A percentile compares a stretch with the other conserved stretches of the same genome.
Conservation (phyloP, 2,797 vertebrate genomes). For the Manis crassicaudata region DNA sequence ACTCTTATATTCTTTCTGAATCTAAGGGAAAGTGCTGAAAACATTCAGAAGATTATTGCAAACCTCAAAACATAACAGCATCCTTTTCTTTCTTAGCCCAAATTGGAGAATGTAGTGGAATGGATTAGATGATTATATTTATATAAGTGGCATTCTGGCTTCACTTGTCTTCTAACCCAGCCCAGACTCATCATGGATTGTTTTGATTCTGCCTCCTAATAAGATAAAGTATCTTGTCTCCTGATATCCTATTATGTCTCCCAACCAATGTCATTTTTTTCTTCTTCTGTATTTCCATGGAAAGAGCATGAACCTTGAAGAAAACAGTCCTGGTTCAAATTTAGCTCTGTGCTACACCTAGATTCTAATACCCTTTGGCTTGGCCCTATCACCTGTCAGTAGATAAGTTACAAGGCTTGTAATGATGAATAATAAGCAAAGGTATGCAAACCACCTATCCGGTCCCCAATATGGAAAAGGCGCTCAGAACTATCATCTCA, state of each 20-base stretch:
- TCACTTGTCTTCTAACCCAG: background rate
- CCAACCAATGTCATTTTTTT: background rate
- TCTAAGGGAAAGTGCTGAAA: background rate
- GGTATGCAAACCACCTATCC: background rate
- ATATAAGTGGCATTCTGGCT: background rate
- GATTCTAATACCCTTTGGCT: background rate
- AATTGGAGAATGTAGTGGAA: background rate
- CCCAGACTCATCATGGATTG: background rate
- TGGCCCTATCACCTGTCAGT: background rate
- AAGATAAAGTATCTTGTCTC: background rate
- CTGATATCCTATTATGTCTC: too few relatives aligned
- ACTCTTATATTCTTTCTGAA: background rate
- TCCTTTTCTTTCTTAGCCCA: background rate
- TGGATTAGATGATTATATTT: background rate
- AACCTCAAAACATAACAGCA: background rate
- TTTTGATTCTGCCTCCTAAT: background rate
- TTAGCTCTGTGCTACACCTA: background rate
- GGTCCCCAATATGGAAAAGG: background rate
- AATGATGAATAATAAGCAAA: background rate
- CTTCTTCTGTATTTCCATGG: background rate
- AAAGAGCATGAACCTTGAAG: background rate
- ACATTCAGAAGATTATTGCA: background rate
- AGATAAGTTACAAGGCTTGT: background rate
- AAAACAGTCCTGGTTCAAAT: background rate
- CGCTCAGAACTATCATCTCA: background rate